These are phyloP conservation scores for Desmodus rotundus DNA, from an alignment of 2,113 vertebrate genomes.

Conservation along the genomic window DNA sequence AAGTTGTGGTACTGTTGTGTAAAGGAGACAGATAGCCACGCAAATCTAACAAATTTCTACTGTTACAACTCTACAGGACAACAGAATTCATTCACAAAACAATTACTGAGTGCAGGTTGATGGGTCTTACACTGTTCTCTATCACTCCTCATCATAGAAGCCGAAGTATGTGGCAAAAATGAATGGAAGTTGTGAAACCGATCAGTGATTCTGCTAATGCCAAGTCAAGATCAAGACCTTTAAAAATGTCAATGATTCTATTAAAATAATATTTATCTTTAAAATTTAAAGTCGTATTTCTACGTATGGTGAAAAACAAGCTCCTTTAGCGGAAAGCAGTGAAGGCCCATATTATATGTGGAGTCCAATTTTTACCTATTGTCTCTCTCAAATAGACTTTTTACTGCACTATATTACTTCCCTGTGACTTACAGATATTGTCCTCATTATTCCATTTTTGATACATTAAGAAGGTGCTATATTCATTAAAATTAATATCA, in stretches of 20 bases:
- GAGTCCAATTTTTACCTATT: slow-evolving; percentile 9
- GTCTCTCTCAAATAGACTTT: neutral
- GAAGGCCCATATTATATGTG: neutral
- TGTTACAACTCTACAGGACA: neutral
- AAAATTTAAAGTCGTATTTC: neutral
- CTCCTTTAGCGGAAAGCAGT: neutral
- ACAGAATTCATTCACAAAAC: neutral
- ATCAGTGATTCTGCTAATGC: neutral
- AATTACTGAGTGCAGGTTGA: neutral
- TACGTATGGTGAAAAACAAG: neutral
- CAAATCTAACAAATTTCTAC: slow-evolving; percentile 5
- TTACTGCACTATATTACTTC: neutral
- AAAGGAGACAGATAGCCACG: neutral
- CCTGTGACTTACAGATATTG: neutral
- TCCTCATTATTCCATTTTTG: neutral
- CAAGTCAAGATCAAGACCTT: neutral
- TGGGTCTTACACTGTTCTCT: neutral
- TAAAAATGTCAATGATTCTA: neutral
- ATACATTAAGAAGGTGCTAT: neutral
- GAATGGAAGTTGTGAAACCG: neutral
- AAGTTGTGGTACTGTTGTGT: neutral
- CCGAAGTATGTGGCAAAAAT: neutral
- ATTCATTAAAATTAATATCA: slow-evolving; percentile 27
- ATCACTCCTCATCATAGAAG: neutral
- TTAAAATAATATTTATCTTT: slow-evolving; percentile 23